These are phyloP conservation scores for Agrilus biguttatus DNA, from an alignment of 2,888 invertebrate genomes.

Conservation along the genomic window DNA sequence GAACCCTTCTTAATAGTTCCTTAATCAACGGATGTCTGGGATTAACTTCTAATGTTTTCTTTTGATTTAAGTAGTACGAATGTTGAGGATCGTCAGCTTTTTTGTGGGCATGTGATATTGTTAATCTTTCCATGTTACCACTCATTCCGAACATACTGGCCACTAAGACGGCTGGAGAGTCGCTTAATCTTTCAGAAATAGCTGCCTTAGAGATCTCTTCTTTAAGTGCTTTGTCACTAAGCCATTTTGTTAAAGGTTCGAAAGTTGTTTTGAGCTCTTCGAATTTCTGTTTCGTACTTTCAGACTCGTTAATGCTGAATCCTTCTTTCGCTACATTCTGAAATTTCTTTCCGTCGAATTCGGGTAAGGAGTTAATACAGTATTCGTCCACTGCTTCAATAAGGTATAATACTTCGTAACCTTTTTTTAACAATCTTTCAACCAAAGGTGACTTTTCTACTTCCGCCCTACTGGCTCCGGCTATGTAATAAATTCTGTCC, in stretches of 20 bases:
- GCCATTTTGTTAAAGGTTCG: conserved; percentile 85
- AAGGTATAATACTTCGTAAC: conserved; percentile 88
- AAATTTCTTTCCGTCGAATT: conserved; percentile 98
- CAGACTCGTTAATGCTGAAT: conserved; percentile 65
- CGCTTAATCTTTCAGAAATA: conserved; percentile 75
- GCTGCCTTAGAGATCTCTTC: conserved; percentile 65
- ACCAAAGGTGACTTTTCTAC: conserved; percentile 89
- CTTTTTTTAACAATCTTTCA: conserved; percentile 81
- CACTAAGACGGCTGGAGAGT: conserved; percentile 91
- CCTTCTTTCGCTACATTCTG: conserved; percentile 99
- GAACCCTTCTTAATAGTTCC: conserved; percentile 74
- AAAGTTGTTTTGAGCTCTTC: conserved; percentile 65
- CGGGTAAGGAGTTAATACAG: conserved; percentile 87
- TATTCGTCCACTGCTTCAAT: conserved; percentile 98
- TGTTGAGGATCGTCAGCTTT: conserved; percentile 87
- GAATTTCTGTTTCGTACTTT: conserved; percentile 54
- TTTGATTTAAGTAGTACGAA: conserved; percentile 79
- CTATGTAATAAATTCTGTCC: conserved; percentile 91
- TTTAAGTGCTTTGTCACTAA: conserved; percentile 64
- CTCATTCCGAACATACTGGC: conserved; percentile 98
- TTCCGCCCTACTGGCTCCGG: conserved; percentile 75
- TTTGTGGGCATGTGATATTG: conserved; percentile 90
- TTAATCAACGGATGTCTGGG: conserved; percentile 91
- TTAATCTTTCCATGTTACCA: conserved; percentile 97
- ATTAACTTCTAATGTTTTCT: conserved; percentile 95